These are phyloP conservation scores for Corythornis vintsioides DNA, from an alignment of 2,113 vertebrate species.

Conservation along the genomic window DNA sequence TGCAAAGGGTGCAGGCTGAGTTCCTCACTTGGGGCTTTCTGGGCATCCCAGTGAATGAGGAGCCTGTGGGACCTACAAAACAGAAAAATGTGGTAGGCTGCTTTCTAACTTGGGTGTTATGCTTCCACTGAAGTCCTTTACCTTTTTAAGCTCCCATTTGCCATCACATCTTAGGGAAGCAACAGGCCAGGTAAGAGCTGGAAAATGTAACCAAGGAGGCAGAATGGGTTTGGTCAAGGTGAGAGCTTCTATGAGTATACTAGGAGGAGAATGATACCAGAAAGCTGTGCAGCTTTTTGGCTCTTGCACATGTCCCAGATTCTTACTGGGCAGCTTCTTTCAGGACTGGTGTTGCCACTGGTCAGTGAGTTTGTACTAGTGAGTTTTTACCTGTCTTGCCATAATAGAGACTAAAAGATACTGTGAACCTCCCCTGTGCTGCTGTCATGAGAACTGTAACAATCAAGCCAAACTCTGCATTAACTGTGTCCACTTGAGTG, in stretches of 20 bases:
- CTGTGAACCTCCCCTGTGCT: neutral
- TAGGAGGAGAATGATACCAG: neutral
- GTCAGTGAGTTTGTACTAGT: neutral
- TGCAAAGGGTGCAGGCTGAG: neutral
- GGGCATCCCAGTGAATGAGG: neutral
- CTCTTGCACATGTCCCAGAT: neutral
- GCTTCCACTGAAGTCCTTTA: neutral
- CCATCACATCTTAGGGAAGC: fast-evolving
- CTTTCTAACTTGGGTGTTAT: neutral
- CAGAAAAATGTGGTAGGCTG: neutral
- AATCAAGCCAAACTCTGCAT: conserved; percentile 17
- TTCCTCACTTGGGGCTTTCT: neutral
- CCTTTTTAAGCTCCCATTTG: neutral
- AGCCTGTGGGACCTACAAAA: neutral
- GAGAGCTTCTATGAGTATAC: neutral
- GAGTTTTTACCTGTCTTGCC: neutral
- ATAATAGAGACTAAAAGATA: neutral
- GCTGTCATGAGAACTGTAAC: neutral
- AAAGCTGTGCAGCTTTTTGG: neutral
- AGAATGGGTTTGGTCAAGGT: neutral
- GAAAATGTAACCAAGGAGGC: neutral
- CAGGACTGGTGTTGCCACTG: neutral
- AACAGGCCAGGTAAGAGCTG: neutral
- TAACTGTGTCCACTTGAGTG: conserved; percentile 58
- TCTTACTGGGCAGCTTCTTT: neutral